Evolutionary conservation across 2,888 invertebrate species (phyloP), one percentile per base, ranked within the genome.

Genomic region (Craniophora ligustri): DNA sequence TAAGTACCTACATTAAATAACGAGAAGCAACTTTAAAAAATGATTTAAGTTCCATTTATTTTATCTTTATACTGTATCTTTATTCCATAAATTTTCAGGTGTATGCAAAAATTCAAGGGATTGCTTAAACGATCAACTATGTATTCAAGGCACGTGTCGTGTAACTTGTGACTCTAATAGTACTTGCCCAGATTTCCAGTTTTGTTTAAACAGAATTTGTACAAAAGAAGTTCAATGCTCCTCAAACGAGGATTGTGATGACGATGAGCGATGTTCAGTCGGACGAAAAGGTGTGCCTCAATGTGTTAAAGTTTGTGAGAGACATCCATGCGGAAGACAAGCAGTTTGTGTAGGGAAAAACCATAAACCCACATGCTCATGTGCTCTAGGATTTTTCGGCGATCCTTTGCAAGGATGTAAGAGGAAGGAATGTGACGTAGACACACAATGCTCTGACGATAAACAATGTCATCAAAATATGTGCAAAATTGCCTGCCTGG

Each of bases 401-500:
- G 97, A 97, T 79, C 97, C 97, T 26, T 95, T 96, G 78, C 94
- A 95, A 60, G 97, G 97, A 23, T 98, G 98, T 79, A 95, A 96
- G 71, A 95, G 95, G 69, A 96, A 97, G 54, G 97, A 98, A 89
- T 98, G 98, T 76, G 94, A 94, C 50, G 82, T 79, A 0, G 95
- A 96, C 76, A 89, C 94, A 0, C 96, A 98, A 51, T 98, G 98
- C 77, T 94, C 96, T 0, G 95, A 95, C 41, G 98, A 98, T 79
- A 97, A 98, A 88, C 94, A 97, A 38, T 98, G 98, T 75, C 96
- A 97, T 63, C 94, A 95, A 58, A 95, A 96, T 80, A 96, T 96
- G 92, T 98, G 98, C 82, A 97, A 97, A 91, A 97, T 97, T 58
- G 97, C 97, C 11, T 98, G 98, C 81, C 92, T 98, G 14, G 95